Evolutionary conservation across 2,797 vertebrate genomes (phyloP), one percentile per base, ranked within the genome.

Genomic region (Astyanax mexicanus): DNA sequence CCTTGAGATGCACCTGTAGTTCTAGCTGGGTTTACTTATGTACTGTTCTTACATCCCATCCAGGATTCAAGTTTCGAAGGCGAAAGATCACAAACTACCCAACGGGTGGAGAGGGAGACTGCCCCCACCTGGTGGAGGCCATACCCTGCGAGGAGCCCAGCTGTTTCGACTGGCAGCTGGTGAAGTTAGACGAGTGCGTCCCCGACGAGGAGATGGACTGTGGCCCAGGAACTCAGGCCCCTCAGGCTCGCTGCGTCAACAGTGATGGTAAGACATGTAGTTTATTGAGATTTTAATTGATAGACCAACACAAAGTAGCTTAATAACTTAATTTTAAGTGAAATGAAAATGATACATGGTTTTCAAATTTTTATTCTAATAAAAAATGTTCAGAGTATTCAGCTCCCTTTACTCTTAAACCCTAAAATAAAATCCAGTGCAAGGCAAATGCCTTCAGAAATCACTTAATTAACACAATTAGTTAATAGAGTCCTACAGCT

Each of bases 61-160:
- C 35, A 99, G 98, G 97, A 75, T 98, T 98, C 84, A 99, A 96
- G 88, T 87, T 99, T 74, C 94, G 98, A 83, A 95, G 91, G 71
- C 92, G 98, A 0, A 91, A 42, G 73, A 94, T 99, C 77, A 92
- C 85, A 9, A 98, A 94, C 64, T 90, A 95, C 81, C 96, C 97
- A 0, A 95, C 95, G 0, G 97, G 96, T 13, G 93, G 92, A 0
- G 92, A 92, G 0, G 95, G 95, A 17, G 96, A 90, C 91, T 99
- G 98, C 78, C 96, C 97, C 1, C 96, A 99, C 84, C 92, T 98
- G 55, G 87, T 95, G 86, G 98, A 99, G 92, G 96, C 96, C 42
- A 92, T 98, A 77, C 96, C 97, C 0, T 99, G 98, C 69, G 98
- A 99, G 3, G 96, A 98, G 38, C 97, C 98, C 10, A 92, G 90